Conservation (phyloP, 2,797 vertebrate species). For the Hypotaenidia philippensis region DNA sequence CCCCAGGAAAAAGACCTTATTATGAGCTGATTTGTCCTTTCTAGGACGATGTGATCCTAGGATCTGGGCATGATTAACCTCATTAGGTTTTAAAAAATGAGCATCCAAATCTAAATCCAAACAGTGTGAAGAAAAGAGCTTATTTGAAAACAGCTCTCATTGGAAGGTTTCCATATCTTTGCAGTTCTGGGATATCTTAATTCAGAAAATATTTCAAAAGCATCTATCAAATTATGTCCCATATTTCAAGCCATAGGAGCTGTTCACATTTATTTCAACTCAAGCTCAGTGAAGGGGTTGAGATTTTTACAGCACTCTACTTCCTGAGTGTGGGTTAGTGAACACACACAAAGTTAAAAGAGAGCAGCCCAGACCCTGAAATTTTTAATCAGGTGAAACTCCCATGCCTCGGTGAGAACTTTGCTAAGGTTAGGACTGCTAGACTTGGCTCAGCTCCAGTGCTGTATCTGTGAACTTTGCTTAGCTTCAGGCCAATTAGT, state of each 20-base stretch:
- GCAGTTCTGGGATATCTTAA: not conserved
- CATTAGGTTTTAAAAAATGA: not conserved
- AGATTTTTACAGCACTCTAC: not conserved
- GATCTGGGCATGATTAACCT: not conserved
- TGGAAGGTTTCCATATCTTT: not conserved
- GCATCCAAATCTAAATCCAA: not conserved
- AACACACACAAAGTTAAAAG: conserved; percentile 22
- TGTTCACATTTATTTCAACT: not conserved
- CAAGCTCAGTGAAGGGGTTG: not conserved
- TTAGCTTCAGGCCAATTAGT: conserved; percentile 10
- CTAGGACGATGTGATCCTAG: not conserved
- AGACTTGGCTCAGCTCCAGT: not conserved
- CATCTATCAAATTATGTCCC: not conserved
- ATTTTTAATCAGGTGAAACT: conserved; percentile 5
- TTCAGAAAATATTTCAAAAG: not conserved
- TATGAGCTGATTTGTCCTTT: not conserved
- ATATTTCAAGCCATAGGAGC: not conserved
- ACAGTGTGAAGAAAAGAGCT: not conserved
- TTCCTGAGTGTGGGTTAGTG: not conserved
- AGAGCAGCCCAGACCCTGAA: not conserved
- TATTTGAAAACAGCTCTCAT: not conserved
- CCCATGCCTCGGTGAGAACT: not conserved
- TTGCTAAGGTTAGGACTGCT: not conserved
- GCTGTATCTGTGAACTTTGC: not conserved
- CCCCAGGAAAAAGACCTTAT: not conserved